Evolutionary conservation across 2,797 vertebrate genomes (phyloP), one percentile per base, ranked within the genome.

Genomic region (Micropoecilia bifurca): DNA sequence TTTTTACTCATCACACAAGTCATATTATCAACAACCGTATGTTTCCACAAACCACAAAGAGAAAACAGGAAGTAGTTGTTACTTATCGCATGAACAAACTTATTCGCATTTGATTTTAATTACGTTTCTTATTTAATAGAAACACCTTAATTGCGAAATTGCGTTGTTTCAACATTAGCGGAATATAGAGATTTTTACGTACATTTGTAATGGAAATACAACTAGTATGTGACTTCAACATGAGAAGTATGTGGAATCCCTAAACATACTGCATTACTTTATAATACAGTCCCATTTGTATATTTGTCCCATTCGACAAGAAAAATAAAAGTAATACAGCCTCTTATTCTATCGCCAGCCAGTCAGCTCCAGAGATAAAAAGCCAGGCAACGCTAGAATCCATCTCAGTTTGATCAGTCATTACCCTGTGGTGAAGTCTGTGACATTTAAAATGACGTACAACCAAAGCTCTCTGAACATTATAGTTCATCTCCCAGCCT

Each of bases 391-490:
- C 41, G 61, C 72, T 74, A 18, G 74, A 87, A 81, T 75, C 55
- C 4, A 28, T 28, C 80, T 74, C 78, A 59, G 87, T 88, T 89
- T 91, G 90, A 90, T 91, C 87, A 89, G 88, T 90, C 84, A 86
- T 91, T 91, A 88, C 77, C 89, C 86, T 43, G 75, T 39, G 55
- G 87, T 83, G 85, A 80, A 91, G 91, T 91, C 83, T 85, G 86
- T 95, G 95, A 93, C 93, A 95, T 95, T 95, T 93, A 92, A 92
- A 93, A 92, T 93, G 90, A 85, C 91, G 83, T 57, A 83, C 48
- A 83, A 90, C 91, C 89, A 82, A 86, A 75, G 85, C 87, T 87
- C 87, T 83, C 90, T 90, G 83, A 91, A 88, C 90, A 85, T 94
- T 89, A 91, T 88, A 82, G 89, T 92, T 94, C 94, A 94, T 92